These are phyloP conservation scores for Tympanoctomys barrerae DNA, from an alignment of 2,797 vertebrate genomes.

Conservation along the genomic window DNA sequence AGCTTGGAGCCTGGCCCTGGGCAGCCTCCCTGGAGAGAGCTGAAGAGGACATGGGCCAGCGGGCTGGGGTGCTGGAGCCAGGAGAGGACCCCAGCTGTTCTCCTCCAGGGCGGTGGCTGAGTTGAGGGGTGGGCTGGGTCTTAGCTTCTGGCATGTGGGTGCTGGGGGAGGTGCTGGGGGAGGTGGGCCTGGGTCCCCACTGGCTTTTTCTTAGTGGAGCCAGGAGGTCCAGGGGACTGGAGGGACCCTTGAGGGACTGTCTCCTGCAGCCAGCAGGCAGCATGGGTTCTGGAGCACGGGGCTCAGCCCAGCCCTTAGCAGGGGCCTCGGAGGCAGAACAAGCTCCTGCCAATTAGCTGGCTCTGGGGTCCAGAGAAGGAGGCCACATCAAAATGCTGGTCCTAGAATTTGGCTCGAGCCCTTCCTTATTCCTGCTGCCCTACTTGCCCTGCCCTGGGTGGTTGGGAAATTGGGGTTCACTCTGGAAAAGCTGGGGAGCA, in stretches of 20 bases:
- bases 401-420: background rate
- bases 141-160: background rate
- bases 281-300: background rate
- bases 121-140: no score
- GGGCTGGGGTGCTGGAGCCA: background rate
- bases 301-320: background rate
- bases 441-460: background rate
- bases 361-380: background rate
- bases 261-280: background rate
- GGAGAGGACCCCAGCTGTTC: background rate
- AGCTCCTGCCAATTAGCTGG: fast-evolving
- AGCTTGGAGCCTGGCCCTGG: background rate
- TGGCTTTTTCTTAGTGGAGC: background rate
- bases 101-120: background rate
- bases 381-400: fast-evolving
- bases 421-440: no score
- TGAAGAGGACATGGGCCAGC: background rate
- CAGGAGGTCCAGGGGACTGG: background rate
- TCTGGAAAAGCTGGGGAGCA: background rate
- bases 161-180: background rate
- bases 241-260: background rate
- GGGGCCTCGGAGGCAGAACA: background rate
- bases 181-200: background rate
- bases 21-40: background rate
- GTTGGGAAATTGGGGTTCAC: background rate